These are phyloP conservation scores for Chlorocebus sabaeus DNA, from an alignment of 2,113 vertebrate species.

Conservation along the genomic window DNA sequence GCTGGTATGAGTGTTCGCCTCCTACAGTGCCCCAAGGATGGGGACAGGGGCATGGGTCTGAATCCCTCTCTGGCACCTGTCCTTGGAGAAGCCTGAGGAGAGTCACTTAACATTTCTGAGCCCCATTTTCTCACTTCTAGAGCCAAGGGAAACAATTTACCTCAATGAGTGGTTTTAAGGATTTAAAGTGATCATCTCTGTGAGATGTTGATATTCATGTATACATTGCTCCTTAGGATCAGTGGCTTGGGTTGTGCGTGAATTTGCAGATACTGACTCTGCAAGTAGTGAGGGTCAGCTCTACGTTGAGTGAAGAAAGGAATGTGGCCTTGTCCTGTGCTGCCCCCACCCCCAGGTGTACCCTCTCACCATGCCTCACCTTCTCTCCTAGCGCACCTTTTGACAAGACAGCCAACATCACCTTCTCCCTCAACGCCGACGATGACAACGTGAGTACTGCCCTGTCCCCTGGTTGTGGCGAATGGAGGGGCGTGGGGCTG, in stretches of 20 bases:
- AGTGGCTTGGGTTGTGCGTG: neutral
- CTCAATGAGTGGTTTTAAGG: too few relatives aligned
- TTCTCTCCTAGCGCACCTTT: conserved; percentile 78
- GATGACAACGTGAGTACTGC: conserved; percentile 81
- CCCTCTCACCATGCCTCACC: neutral
- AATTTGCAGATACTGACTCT: accelerated
- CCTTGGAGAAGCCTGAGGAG: too few relatives aligned
- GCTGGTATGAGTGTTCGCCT: neutral
- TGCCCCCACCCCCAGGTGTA: accelerated
- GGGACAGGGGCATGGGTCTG: too few relatives aligned
- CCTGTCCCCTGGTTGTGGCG: accelerated
- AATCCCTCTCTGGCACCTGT: too few relatives aligned
- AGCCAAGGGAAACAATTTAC: too few relatives aligned
- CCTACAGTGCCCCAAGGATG: too few relatives aligned
- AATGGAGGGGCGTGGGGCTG: accelerated
- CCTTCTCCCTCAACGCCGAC: conserved; percentile 81
- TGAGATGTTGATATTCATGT: too few relatives aligned
- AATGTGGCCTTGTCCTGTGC: neutral
- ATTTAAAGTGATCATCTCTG: too few relatives aligned
- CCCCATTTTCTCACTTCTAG: too few relatives aligned
- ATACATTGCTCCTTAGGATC: too few relatives aligned
- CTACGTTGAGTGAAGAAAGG: too few relatives aligned
- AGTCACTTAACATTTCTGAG: too few relatives aligned
- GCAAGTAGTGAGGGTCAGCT: neutral
- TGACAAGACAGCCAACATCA: conserved; percentile 83